These are phyloP conservation scores for Heteronetta atricapilla DNA, from an alignment of 2,113 vertebrate species.

Conservation along the genomic window DNA sequence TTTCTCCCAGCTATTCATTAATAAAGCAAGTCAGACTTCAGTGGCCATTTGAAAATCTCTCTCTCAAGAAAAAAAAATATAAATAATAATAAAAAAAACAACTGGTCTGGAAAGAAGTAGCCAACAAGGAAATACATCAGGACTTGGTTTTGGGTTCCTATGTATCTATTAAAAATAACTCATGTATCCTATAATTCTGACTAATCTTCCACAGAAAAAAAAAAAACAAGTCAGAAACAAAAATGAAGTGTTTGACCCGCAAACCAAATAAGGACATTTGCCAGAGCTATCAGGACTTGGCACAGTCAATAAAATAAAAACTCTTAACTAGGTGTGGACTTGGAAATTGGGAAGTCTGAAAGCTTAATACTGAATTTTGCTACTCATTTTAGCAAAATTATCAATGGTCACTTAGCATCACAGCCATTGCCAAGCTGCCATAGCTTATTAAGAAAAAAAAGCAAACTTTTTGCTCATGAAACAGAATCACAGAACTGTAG, in stretches of 20 bases:
- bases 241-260: background rate
- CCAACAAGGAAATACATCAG: accelerated
- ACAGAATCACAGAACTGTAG: background rate
- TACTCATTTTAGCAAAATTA: background rate
- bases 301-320: background rate
- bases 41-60: background rate
- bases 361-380: background rate
- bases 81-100: background rate
- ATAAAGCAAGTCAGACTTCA: background rate
- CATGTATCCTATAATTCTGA: background rate
- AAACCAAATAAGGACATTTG: background rate
- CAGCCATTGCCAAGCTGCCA: background rate
- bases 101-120: background rate
- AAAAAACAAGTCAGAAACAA: background rate
- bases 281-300: background rate
- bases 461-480: background rate
- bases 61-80: background rate
- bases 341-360: background rate
- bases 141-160: background rate
- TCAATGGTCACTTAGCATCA: background rate
- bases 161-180: background rate
- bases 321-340: background rate
- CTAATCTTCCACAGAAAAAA: background rate
- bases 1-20: background rate
- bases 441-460: background rate